Conservation (phyloP, 2,797 vertebrate genomes). For the Mus minutoides region DNA sequence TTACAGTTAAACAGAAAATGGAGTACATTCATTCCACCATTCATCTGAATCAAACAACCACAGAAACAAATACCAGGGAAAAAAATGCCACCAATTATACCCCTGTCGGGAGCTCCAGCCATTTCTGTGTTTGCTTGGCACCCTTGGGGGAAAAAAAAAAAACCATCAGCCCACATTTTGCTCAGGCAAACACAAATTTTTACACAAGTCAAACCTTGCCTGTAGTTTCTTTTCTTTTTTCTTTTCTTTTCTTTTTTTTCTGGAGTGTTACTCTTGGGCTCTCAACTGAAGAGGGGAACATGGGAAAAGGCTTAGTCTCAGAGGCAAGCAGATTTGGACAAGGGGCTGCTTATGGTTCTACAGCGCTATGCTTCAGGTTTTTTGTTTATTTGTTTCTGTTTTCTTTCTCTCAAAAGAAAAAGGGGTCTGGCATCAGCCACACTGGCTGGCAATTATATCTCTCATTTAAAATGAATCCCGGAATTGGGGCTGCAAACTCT, state of each 20-base stretch:
- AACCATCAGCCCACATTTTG: neutral
- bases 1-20: neutral
- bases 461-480: neutral
- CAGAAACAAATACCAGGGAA: neutral
- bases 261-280: neutral
- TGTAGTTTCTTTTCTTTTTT: neutral
- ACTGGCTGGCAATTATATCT: neutral
- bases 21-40: neutral
- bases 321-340: neutral
- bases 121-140: neutral
- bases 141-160: neutral
- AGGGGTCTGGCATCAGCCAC: neutral
- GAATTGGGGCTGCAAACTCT: neutral
- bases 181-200: neutral
- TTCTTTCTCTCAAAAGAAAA: neutral
- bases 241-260: neutral
- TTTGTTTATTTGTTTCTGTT: neutral
- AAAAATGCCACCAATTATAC: neutral
- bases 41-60: neutral
- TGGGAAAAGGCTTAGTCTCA: neutral
- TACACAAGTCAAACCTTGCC: neutral
- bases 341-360: neutral
- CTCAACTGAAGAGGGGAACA: neutral
- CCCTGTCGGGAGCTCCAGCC: neutral
- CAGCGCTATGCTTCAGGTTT: neutral